phyloP scores from a whole-genome alignment of 2,888 invertebrate genomes.

The Campoletis raptor region DNA sequence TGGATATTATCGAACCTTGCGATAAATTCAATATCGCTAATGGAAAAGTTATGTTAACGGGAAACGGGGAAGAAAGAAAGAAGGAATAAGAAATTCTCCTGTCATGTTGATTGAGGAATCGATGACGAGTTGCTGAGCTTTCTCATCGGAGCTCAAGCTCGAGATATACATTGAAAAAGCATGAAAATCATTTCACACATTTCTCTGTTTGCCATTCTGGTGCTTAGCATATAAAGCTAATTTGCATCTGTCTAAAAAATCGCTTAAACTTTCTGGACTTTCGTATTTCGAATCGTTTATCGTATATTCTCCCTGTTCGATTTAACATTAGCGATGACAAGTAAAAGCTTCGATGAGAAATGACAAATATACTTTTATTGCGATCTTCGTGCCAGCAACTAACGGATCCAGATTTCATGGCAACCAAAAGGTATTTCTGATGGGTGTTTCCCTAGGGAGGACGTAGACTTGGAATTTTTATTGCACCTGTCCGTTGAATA shows the following conservation, averaged over 20 bases:
- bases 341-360: slow-evolving; percentile 46
- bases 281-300: slow-evolving; percentile 10
- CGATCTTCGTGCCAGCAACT: not conserved
- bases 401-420: slow-evolving; percentile 33
- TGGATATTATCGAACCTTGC: slow-evolving; percentile 80
- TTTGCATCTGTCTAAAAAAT: slow-evolving; percentile 52
- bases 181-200: slow-evolving; percentile 49
- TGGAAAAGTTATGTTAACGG: slow-evolving; percentile 82
- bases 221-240: slow-evolving; percentile 22
- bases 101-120: slow-evolving; percentile 77
- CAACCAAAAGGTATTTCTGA: slow-evolving; percentile 8
- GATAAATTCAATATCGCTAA: slow-evolving; percentile 78
- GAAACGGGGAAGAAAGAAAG: slow-evolving; percentile 40
- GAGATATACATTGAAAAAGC: slow-evolving; percentile 22
- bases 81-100: slow-evolving; percentile 21
- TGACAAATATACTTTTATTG: slow-evolving; percentile 51
- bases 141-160: slow-evolving; percentile 31
- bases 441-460: slow-evolving; percentile 62
- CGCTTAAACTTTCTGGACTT: not conserved
- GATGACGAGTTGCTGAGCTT: slow-evolving; percentile 69
- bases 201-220: slow-evolving; percentile 30
- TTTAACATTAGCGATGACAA: slow-evolving; percentile 43
- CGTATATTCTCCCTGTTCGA: slow-evolving; percentile 31
- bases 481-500: slow-evolving; percentile 49
- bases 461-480: slow-evolving; percentile 60